Conservation (phyloP, 1,140 invertebrate genomes). For the Brachystomella parvula region DNA sequence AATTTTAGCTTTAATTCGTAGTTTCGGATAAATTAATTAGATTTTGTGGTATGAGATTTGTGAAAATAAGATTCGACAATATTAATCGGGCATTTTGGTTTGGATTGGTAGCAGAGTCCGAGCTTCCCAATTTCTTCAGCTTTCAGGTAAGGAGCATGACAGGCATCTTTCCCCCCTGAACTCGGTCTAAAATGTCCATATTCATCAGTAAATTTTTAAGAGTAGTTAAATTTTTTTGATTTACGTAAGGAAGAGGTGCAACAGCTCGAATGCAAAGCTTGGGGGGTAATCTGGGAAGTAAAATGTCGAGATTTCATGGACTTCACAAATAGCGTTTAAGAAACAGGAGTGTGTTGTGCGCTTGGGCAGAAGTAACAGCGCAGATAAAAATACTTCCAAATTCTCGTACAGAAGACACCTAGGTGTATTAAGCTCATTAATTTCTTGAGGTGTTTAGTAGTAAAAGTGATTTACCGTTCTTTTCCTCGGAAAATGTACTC, state of each 20-base stretch:
- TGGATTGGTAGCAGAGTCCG: background rate
- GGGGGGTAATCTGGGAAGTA: background rate
- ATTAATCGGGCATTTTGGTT: constrained; percentile 1
- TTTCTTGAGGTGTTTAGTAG: background rate
- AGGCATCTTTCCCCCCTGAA: background rate
- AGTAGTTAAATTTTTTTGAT: background rate
- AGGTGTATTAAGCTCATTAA: background rate
- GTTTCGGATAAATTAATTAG: too few relatives aligned
- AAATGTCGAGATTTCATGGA: constrained; percentile 16
- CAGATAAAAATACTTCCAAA: constrained; percentile 20
- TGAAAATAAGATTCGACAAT: background rate
- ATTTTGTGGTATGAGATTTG: background rate
- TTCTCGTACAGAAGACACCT: constrained; percentile 16
- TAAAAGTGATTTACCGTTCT: background rate
- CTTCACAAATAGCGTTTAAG: constrained; percentile 31
- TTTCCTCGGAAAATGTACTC: background rate
- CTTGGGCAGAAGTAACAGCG: constrained; percentile 11
- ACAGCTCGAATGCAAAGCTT: background rate
- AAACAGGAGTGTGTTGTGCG: constrained; percentile 22
- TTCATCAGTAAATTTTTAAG: background rate
- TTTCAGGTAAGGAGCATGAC: background rate
- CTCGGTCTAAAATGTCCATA: background rate
- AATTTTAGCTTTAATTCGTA: too few relatives aligned
- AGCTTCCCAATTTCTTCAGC: background rate
- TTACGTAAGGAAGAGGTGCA: background rate